phyloP scores from a whole-genome alignment of 2,797 vertebrate genomes.

The Monodelphis domestica region DNA sequence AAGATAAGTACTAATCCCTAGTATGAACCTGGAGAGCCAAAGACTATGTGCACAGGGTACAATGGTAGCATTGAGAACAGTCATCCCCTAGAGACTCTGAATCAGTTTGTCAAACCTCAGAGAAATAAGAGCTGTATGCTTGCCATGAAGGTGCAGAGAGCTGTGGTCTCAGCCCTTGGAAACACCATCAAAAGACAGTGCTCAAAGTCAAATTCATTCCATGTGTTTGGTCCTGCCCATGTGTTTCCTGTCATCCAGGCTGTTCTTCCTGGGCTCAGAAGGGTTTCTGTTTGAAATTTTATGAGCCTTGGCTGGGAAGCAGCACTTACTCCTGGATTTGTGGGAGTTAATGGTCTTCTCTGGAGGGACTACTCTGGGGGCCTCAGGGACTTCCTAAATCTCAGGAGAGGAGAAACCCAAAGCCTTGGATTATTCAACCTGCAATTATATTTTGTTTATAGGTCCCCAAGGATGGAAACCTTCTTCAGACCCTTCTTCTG shows the following conservation, averaged over 20 bases:
- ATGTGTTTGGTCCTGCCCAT: constrained; percentile 76
- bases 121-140: constrained; percentile 58
- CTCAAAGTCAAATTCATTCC: constrained; percentile 76
- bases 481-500: constrained; percentile 26
- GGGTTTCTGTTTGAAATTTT: constrained; percentile 82
- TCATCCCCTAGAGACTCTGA: neutral
- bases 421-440: constrained; percentile 51
- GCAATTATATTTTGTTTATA: constrained; percentile 61
- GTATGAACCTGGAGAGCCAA: constrained; percentile 31
- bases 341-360: constrained; percentile 76
- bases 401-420: constrained; percentile 60
- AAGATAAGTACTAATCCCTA: constrained; percentile 22
- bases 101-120: constrained; percentile 50
- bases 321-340: constrained; percentile 60
- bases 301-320: constrained; percentile 76
- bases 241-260: constrained; percentile 78
- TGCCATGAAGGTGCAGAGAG: constrained; percentile 71
- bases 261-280: constrained; percentile 71
- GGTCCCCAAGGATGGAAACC: constrained; percentile 17
- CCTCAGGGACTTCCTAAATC: constrained; percentile 61
- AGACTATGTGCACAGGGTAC: constrained; percentile 7
- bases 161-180: constrained; percentile 63
- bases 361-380: constrained; percentile 58
- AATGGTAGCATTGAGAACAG: constrained; percentile 56
- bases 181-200: constrained; percentile 75